phyloP scores from a whole-genome alignment of 2,888 invertebrate genomes.

The Dasysyrphus albostriatus region DNA sequence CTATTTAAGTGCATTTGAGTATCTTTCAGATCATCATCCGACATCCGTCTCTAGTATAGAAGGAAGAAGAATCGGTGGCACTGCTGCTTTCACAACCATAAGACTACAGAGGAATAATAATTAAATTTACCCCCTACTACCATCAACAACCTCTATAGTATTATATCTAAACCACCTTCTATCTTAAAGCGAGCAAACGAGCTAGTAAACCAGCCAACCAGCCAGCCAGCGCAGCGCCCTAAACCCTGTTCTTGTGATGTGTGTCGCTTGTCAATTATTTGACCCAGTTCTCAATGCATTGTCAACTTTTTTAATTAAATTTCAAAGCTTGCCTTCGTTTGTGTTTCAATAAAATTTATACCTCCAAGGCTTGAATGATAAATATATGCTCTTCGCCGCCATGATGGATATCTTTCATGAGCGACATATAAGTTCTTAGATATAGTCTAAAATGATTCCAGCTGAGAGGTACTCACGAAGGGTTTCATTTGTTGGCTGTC shows the following conservation, averaged over 20 bases:
- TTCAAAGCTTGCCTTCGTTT: conserved; percentile 52
- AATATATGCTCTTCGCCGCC: conserved; percentile 9
- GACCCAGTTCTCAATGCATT: conserved; percentile 69
- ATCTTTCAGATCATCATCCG: conserved; percentile 42
- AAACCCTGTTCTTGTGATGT: background rate
- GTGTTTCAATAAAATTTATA: conserved; percentile 41
- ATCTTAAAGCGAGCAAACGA: background rate
- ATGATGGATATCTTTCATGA: conserved; percentile 15
- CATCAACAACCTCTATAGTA: conserved; percentile 4
- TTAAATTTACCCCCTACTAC: conserved; percentile 52
- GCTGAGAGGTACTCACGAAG: background rate
- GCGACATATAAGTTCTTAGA: background rate
- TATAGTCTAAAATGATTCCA: conserved; percentile 37
- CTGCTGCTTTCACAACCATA: conserved; percentile 18
- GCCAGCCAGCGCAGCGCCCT: background rate
- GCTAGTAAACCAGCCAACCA: too few species aligned
- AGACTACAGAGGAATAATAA: conserved; percentile 51
- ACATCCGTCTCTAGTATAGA: background rate
- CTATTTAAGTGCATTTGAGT: conserved; percentile 56
- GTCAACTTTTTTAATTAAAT: conserved; percentile 73
- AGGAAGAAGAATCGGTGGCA: background rate
- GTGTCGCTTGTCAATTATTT: conserved; percentile 66
- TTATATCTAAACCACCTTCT: background rate
- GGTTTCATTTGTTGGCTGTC: conserved; percentile 7
- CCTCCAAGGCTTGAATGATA: conserved; percentile 8